These are phyloP conservation scores for Xiphophorus couchianus DNA, from an alignment of 2,113 vertebrate species.

Conservation along the genomic window DNA sequence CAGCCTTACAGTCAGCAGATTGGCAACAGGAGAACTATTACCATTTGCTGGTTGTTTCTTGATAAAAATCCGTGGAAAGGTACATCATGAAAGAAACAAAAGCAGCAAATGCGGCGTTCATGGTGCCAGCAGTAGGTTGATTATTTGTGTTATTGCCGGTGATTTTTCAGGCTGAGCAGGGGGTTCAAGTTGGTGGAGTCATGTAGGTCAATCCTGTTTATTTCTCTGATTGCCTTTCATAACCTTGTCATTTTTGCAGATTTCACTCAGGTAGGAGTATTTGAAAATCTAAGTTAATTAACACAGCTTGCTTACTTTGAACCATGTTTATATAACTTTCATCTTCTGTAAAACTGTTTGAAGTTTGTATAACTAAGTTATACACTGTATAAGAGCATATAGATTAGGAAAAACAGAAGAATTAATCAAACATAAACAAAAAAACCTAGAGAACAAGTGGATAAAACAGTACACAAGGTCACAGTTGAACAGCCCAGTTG, in stretches of 20 bases:
- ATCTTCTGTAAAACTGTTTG: neutral
- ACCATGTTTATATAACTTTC: neutral
- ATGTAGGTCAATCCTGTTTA: constrained; percentile 16
- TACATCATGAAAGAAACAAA: neutral
- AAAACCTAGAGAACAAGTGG: no score
- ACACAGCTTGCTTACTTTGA: neutral
- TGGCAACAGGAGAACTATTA: constrained; percentile 2
- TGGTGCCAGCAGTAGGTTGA: constrained; percentile 30
- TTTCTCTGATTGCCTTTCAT: constrained; percentile 16
- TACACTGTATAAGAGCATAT: neutral
- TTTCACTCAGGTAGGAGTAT: neutral
- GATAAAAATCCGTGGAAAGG: constrained; percentile 4
- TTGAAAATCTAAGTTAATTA: neutral
- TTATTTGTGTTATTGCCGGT: constrained; percentile 28
- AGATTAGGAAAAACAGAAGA: neutral
- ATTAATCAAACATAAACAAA: neutral
- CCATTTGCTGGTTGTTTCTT: constrained; percentile 11
- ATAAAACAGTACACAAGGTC: no score
- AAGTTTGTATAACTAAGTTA: neutral
- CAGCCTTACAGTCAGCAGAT: constrained; percentile 19
- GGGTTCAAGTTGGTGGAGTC: constrained; percentile 7
- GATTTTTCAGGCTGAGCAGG: constrained; percentile 18
- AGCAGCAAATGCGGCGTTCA: neutral
- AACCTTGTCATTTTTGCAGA: neutral
- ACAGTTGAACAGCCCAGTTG: no score